A percentile compares a stretch with the other conserved stretches of the same genome.
Evolutionary conservation across 2,888 invertebrate species (phyloP).

Genomic region (Rhyacophila evoluta): DNA sequence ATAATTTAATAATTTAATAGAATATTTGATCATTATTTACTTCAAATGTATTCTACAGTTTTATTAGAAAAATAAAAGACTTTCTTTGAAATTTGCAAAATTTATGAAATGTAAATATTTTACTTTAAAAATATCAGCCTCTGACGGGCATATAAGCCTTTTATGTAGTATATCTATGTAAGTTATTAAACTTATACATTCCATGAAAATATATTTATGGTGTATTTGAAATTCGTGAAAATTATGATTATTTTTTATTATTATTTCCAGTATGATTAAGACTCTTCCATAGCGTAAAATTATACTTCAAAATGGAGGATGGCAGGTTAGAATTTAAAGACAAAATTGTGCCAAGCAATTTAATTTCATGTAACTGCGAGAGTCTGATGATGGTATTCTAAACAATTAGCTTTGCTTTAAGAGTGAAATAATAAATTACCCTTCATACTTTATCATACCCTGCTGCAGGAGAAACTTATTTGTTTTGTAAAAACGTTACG

Average conservation of each 20-base stretch:
- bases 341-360: constrained; percentile 17
- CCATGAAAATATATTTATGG: neutral
- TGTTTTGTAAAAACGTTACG: neutral
- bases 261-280: neutral
- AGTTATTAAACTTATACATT: neutral
- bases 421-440: neutral
- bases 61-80: no score
- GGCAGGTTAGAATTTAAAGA: neutral
- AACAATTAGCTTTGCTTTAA: neutral
- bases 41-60: no score
- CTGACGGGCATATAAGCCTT: neutral
- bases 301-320: neutral
- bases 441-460: neutral
- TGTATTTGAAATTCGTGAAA: neutral
- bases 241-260: neutral
- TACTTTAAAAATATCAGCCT: neutral
- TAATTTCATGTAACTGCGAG: neutral
- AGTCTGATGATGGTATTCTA: constrained; percentile 12
- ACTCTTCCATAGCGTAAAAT: constrained; percentile 4
- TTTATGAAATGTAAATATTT: neutral
- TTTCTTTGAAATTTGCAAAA: neutral
- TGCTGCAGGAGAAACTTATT: neutral
- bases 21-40: no score
- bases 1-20: no score
- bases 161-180: constrained; percentile 14